phyloP scores from a whole-genome alignment of 2,888 invertebrate genomes.

The Molorchus minor region DNA sequence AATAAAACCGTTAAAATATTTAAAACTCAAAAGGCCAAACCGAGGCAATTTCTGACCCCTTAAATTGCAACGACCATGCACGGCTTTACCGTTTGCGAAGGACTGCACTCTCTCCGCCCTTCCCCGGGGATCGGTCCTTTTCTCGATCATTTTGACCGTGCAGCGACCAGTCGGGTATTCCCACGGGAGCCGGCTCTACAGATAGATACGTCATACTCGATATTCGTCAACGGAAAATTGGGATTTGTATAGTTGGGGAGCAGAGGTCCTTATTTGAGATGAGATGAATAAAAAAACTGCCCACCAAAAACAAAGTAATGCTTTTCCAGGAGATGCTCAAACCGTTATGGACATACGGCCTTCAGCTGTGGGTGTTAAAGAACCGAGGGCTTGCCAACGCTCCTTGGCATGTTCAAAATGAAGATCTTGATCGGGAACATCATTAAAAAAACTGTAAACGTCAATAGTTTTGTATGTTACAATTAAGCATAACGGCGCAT shows the following conservation, averaged over 20 bases:
- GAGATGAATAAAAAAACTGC: too few species aligned
- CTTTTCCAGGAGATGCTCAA: too few species aligned
- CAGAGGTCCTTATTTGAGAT: too few species aligned
- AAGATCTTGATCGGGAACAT: too few species aligned
- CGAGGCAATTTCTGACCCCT: conserved; percentile 24
- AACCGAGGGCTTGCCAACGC: too few species aligned
- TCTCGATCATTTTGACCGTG: conserved; percentile 43
- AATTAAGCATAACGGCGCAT: too few species aligned
- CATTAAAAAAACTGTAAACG: too few species aligned
- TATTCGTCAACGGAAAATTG: conserved; percentile 28
- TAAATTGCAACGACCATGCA: conserved; percentile 23
- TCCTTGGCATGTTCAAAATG: too few species aligned
- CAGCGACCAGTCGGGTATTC: conserved; percentile 36
- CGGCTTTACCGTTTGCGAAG: conserved; percentile 9
- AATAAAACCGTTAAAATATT: conserved; percentile 26
- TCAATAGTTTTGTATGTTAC: too few species aligned
- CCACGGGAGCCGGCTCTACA: conserved; percentile 37
- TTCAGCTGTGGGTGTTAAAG: too few species aligned
- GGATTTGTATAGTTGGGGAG: conserved; percentile 8
- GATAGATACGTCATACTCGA: conserved; percentile 38
- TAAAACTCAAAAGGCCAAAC: conserved; percentile 17
- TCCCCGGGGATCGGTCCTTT: conserved; percentile 38
- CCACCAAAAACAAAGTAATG: too few species aligned
- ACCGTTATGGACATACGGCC: too few species aligned
- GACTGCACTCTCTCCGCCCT: conserved; percentile 29